Percentiles rank a stretch among this genome's conserved stretches.
Conservation (phyloP, 2,113 vertebrate genomes). For the Heterochromis multidens region DNA sequence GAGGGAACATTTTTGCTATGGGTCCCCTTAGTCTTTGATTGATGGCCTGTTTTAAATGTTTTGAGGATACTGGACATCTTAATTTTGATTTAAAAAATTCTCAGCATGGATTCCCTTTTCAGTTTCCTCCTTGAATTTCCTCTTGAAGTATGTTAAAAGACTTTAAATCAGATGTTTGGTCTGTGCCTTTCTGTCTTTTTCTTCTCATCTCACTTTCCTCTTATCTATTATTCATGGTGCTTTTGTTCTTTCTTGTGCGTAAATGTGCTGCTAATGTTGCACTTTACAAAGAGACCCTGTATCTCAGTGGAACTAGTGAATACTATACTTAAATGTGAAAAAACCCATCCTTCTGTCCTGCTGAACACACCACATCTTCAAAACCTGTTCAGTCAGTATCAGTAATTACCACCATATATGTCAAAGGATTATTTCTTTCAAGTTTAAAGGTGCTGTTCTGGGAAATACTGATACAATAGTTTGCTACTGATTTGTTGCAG, state of each 20-base stretch:
- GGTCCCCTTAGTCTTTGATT: background rate
- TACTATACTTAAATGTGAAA: background rate
- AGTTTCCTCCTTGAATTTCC: background rate
- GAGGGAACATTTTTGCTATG: background rate
- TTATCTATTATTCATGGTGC: slow-evolving; percentile 41
- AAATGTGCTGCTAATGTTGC: slow-evolving; percentile 29
- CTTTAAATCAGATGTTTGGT: background rate
- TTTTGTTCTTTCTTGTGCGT: slow-evolving; percentile 25
- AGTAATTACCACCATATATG: background rate
- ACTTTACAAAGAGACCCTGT: background rate
- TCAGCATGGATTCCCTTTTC: background rate
- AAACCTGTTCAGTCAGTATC: background rate
- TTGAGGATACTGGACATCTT: background rate
- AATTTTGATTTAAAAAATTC: background rate
- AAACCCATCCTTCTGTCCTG: background rate
- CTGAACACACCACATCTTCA: background rate
- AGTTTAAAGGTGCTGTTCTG: background rate
- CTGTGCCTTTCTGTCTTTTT: background rate
- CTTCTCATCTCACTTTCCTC: background rate
- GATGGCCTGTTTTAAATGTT: background rate
- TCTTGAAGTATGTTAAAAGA: background rate
- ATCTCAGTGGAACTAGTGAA: background rate
- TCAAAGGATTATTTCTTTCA: background rate
- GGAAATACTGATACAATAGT: background rate
- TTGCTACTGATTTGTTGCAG: background rate